A percentile compares a stretch with the other conserved stretches of the same genome.
phyloP scores from a whole-genome alignment of 2,888 invertebrate species.

The Orchesella flavescens region DNA sequence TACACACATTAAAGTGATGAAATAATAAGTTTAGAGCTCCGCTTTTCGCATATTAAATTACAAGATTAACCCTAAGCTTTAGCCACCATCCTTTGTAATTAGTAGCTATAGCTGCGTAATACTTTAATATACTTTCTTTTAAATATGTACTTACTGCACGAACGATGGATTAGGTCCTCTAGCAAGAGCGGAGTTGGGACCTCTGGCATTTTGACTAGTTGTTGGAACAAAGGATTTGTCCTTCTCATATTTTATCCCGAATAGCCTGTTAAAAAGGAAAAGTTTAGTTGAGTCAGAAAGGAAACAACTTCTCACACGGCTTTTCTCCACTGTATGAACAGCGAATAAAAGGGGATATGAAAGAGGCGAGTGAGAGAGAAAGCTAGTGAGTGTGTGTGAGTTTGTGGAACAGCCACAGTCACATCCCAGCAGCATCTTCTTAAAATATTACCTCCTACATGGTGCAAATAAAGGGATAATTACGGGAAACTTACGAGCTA shows the following conservation, averaged over 20 bases:
- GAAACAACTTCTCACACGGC: neutral
- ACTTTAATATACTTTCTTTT: neutral
- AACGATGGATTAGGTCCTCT: conserved; percentile 71
- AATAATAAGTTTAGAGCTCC: neutral
- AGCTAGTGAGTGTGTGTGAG: no score
- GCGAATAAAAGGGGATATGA: neutral
- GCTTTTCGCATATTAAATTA: conserved; percentile 42
- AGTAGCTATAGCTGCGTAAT: conserved; percentile 41
- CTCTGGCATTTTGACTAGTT: conserved; percentile 67
- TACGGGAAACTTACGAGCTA: conserved; percentile 68
- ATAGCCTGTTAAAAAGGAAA: conserved; percentile 65
- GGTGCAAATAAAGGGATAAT: conserved; percentile 59
- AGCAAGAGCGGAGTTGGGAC: conserved; percentile 66
- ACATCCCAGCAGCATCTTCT: neutral
- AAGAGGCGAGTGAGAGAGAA: conserved; percentile 1
- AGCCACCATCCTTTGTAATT: conserved; percentile 39
- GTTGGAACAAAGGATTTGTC: conserved; percentile 63
- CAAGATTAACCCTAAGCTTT: conserved; percentile 30
- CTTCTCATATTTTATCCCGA: conserved; percentile 67
- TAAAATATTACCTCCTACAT: conserved; percentile 1
- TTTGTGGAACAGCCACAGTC: conserved; percentile 10
- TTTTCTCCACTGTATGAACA: neutral
- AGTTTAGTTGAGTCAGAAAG: conserved; percentile 29
- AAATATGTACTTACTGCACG: conserved; percentile 65
- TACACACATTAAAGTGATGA: conserved; percentile 26